Percentiles rank a stretch among this genome's conserved stretches.
Evolutionary conservation across 2,888 invertebrate genomes (phyloP).

Genomic region (Dicranocentrus wangi): DNA sequence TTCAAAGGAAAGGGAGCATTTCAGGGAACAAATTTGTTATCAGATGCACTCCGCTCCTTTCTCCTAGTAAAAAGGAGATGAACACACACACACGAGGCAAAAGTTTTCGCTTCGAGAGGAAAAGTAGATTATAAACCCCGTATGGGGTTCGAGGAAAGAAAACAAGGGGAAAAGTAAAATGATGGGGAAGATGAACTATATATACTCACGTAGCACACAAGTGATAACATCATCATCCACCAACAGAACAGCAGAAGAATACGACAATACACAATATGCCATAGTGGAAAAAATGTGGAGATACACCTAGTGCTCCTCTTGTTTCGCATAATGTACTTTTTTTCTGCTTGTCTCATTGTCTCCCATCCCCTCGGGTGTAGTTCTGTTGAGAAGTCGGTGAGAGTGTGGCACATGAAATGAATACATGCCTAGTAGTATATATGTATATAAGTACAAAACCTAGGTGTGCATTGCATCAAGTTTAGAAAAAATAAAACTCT

Average conservation of each 20-base stretch:
- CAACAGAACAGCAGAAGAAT: neutral
- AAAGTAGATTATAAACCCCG: no score
- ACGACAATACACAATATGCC: neutral
- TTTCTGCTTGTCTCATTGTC: conserved; percentile 17
- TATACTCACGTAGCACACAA: neutral
- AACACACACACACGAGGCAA: no score
- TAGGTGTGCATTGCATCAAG: no score
- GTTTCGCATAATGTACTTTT: neutral
- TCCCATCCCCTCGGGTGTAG: conserved; percentile 26
- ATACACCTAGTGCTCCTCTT: neutral
- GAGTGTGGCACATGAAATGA: conserved; percentile 25
- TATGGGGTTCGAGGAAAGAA: no score
- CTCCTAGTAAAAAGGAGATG: no score
- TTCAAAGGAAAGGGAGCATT: no score
- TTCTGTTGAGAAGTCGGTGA: conserved; percentile 24
- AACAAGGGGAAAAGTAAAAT: neutral
- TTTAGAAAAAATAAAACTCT: neutral
- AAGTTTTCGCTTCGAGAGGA: no score
- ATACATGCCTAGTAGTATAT: neutral
- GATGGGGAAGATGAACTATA: no score
- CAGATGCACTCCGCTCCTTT: no score
- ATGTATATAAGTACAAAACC: no score
- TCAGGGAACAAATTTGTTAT: no score
- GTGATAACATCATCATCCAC: conserved; percentile 6
- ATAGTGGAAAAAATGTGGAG: neutral